Conservation (phyloP, 2,113 vertebrate species). For the Austrofundulus limnaeus region DNA sequence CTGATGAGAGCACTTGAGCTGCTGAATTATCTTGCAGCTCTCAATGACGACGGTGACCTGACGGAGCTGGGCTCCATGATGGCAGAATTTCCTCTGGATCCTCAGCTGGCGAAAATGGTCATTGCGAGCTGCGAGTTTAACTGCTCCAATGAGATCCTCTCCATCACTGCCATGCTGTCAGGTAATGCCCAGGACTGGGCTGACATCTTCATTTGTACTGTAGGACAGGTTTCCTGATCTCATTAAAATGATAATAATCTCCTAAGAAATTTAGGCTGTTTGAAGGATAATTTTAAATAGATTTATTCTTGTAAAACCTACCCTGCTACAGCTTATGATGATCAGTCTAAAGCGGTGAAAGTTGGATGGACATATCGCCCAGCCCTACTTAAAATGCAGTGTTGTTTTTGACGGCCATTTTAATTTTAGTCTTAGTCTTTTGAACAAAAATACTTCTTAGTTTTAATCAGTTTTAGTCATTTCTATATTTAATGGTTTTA, state of each 20-base stretch:
- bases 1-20: conserved; percentile 96
- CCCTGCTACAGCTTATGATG: no score
- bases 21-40: conserved; percentile 94
- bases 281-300: no score
- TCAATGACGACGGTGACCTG: conserved; percentile 95
- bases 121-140: conserved; percentile 99
- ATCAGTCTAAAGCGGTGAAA: no score
- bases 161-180: conserved; percentile 99
- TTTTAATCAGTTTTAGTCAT: no score
- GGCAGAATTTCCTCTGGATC: conserved; percentile 96
- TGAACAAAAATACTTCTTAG: no score
- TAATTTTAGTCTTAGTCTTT: no score
- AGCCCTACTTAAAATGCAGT: no score
- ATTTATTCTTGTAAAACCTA: no score
- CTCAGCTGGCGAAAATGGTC: conserved; percentile 98
- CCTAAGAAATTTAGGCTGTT: no score
- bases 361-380: no score
- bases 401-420: no score
- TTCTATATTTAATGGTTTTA: no score
- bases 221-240: conserved; percentile 28
- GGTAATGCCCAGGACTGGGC: conserved; percentile 86
- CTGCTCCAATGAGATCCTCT: conserved; percentile 98
- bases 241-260: conserved; percentile 6
- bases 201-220: conserved; percentile 52
- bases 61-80: conserved; percentile 98